Evolutionary conservation across 2,888 invertebrate genomes (phyloP).

Genomic region (Sarcophaga carnaria): DNA sequence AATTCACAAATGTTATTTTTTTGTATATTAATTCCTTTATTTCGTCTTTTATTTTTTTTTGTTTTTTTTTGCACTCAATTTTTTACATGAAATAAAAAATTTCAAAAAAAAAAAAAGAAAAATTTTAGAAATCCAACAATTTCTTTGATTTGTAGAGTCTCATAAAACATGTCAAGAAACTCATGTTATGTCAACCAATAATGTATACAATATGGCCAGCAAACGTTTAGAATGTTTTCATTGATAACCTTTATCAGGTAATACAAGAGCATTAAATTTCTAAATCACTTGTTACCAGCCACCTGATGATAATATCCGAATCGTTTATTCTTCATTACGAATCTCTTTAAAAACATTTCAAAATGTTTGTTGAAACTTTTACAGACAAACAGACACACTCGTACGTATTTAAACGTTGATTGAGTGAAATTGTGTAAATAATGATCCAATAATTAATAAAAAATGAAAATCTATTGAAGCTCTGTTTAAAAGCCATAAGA

Average conservation of each 20-base stretch:
- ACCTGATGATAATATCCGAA: not conserved
- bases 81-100: no score
- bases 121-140: no score
- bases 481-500: not conserved
- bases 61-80: no score
- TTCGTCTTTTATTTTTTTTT: no score
- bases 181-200: no score
- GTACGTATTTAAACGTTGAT: not conserved
- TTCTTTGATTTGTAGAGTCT: no score
- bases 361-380: not conserved
- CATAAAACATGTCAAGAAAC: no score
- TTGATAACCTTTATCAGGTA: not conserved
- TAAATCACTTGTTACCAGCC: not conserved
- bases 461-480: slow-evolving; percentile 1
- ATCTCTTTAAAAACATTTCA: not conserved
- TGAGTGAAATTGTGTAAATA: not conserved
- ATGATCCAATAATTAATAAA: slow-evolving; percentile 6
- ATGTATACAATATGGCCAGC: no score
- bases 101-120: no score
- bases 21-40: no score
- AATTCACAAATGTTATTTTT: no score
- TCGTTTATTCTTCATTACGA: not conserved
- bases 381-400: not conserved
- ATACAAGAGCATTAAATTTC: not conserved
- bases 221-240: no score